These are phyloP conservation scores for Tolmerus cingulatus DNA, from an alignment of 2,888 invertebrate genomes.

Conservation along the genomic window DNA sequence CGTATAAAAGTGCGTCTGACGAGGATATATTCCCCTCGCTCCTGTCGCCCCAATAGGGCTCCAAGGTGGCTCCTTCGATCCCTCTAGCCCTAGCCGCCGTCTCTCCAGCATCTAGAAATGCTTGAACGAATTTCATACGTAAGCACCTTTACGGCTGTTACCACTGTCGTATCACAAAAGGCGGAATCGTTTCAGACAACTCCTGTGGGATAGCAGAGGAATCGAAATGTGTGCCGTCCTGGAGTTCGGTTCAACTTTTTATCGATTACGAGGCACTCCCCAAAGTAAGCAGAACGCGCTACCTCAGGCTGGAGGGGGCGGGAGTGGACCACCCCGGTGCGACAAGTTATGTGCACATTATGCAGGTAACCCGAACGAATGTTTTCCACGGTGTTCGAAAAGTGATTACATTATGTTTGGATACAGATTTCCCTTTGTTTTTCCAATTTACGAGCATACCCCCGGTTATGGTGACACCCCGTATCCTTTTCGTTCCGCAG, in stretches of 20 bases:
- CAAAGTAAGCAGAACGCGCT: not conserved
- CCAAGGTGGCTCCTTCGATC: not conserved
- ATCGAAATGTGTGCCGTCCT: not conserved
- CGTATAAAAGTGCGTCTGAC: not conserved
- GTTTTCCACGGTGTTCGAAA: not conserved
- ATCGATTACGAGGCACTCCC: not conserved
- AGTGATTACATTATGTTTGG: constrained; percentile 25
- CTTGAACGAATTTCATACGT: not conserved
- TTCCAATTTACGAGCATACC: not conserved
- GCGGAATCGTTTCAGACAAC: not conserved
- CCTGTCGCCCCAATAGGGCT: not conserved
- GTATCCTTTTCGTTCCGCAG: not conserved
- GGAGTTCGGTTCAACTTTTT: not conserved
- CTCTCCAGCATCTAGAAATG: not conserved
- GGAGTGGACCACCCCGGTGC: not conserved
- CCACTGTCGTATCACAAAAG: not conserved
- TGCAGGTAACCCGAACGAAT: not conserved
- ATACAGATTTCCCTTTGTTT: constrained; percentile 4
- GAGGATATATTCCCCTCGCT: not conserved
- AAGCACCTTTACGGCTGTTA: not conserved
- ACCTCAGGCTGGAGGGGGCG: not conserved
- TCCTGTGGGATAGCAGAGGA: not conserved
- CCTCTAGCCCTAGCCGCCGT: not conserved
- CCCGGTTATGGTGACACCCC: not conserved
- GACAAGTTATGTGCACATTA: constrained; percentile 22